Conservation (phyloP, 2,797 vertebrate species). For the Dendrocincla tyrannina region DNA sequence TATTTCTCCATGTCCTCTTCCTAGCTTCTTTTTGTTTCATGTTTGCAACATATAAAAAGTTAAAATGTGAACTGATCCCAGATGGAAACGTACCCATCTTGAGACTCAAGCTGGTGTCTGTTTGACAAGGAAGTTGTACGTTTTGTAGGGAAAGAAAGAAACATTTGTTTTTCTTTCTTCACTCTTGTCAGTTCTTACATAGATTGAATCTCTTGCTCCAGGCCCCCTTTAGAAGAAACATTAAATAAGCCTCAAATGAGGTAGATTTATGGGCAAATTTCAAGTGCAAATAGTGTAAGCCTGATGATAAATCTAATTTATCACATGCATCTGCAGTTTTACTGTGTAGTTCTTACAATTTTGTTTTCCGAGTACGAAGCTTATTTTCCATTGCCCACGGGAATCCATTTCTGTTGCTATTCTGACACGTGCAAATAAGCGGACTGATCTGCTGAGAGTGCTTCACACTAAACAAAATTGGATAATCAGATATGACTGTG, state of each 20-base stretch:
- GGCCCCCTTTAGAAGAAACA: neutral
- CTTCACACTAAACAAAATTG: neutral
- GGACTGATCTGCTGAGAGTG: neutral
- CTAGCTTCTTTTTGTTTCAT: neutral
- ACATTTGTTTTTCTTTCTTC: slow-evolving; percentile 6
- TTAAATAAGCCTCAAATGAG: slow-evolving; percentile 22
- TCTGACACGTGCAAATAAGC: neutral
- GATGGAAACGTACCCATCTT: neutral
- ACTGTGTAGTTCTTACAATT: neutral
- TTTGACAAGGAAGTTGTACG: neutral
- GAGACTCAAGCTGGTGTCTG: neutral
- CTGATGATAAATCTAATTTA: slow-evolving; percentile 30
- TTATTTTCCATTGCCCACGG: neutral
- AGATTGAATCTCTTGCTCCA: neutral
- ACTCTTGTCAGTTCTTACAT: neutral
- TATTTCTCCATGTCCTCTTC: neutral
- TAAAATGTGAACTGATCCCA: neutral
- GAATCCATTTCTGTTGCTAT: slow-evolving; percentile 33
- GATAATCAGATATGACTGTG: slow-evolving; percentile 45
- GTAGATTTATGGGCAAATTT: slow-evolving; percentile 31
- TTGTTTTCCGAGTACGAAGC: slow-evolving; percentile 23
- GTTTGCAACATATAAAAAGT: neutral
- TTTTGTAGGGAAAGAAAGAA: neutral
- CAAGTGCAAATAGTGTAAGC: neutral
- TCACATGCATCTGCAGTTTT: neutral